These are phyloP conservation scores for Sorex fumeus DNA, from an alignment of 2,113 vertebrate species.

Conservation along the genomic window DNA sequence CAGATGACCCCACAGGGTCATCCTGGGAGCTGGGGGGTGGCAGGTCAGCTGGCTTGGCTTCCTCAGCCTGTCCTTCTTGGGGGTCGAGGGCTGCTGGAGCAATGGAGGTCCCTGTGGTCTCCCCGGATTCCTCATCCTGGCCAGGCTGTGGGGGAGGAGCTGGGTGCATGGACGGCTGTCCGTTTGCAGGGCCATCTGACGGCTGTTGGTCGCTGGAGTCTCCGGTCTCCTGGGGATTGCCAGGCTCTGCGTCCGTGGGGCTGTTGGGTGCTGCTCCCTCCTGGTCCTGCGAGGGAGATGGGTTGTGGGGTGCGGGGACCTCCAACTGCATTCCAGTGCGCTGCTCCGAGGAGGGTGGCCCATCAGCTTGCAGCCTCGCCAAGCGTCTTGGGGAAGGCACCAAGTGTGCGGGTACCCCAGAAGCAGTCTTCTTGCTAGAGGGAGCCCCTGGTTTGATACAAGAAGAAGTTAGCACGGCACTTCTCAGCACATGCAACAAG, in stretches of 20 bases:
- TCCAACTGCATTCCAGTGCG: conserved; percentile 42
- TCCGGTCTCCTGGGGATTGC: background rate
- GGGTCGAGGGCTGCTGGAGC: background rate
- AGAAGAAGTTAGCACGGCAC: conserved; percentile 73
- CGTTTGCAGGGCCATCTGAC: background rate
- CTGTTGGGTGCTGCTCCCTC: background rate
- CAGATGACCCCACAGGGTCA: background rate
- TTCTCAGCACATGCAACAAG: background rate
- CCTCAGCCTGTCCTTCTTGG: conserved; percentile 25
- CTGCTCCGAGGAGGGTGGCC: conserved; percentile 39
- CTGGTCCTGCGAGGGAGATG: conserved; percentile 12
- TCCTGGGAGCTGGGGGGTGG: background rate
- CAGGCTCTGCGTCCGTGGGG: accelerated
- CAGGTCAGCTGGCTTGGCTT: background rate
- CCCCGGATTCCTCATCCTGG: conserved; percentile 57
- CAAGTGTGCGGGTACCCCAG: conserved; percentile 81
- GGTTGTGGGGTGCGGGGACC: conserved; percentile 26
- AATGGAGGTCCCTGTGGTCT: background rate
- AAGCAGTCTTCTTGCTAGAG: conserved; percentile 76
- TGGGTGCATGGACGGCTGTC: background rate
- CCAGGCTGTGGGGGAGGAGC: background rate
- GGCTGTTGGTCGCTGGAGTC: background rate
- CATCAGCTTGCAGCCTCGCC: conserved; percentile 77
- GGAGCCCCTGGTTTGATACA: conserved; percentile 79
- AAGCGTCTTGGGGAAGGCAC: conserved; percentile 82